phyloP scores from a whole-genome alignment of 2,888 invertebrate genomes.

The Resseliella maxima region DNA sequence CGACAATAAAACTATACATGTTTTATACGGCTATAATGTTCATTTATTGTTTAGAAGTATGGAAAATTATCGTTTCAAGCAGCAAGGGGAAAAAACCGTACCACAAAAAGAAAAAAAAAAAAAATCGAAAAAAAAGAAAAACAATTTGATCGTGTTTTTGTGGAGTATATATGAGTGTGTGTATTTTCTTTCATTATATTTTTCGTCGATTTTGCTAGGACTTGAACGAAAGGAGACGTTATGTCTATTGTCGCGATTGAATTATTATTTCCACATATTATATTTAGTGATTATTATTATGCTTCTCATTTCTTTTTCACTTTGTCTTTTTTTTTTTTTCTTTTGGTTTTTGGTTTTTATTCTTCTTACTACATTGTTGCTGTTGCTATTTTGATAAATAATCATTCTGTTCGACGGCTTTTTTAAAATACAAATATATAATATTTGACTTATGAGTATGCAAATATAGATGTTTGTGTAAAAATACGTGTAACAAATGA shows the following conservation, averaged over 20 bases:
- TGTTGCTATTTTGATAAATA: not conserved
- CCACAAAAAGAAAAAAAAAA: no score
- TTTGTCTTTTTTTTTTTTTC: not conserved
- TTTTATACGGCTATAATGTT: no score
- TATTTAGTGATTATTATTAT: constrained; percentile 11
- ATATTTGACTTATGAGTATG: constrained; percentile 44
- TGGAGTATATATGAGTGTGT: not conserved
- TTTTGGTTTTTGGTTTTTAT: not conserved
- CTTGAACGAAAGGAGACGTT: not conserved
- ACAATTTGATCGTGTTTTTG: not conserved
- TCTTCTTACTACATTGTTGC: not conserved
- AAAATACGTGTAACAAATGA: constrained; percentile 41
- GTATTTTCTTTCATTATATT: not conserved
- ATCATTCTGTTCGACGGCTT: constrained; percentile 18
- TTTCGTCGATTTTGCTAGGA: not conserved
- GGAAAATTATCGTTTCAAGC: no score
- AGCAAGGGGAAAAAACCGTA: no score
- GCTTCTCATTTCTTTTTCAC: no score
- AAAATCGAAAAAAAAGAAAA: no score
- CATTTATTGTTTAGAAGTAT: no score
- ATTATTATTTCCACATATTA: constrained; percentile 7
- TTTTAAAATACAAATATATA: constrained; percentile 45
- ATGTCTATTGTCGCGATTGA: constrained; percentile 24
- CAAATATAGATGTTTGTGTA: constrained; percentile 45
- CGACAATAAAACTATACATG: not conserved